Conservation (phyloP, 2,888 invertebrate species). For the Drosophila pseudotakahashii region DNA sequence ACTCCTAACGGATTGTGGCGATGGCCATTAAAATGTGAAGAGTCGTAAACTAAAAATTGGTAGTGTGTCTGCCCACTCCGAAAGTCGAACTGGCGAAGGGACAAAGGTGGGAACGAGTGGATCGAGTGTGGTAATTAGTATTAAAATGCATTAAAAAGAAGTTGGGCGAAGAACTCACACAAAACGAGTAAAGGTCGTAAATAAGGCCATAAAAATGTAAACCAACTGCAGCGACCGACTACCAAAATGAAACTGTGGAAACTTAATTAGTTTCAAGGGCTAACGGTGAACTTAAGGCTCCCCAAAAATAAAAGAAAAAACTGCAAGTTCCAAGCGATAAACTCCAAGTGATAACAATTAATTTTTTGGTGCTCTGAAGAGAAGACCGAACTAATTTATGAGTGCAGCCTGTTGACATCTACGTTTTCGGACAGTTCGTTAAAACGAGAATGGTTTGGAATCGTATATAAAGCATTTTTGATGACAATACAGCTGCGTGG, state of each 20-base stretch:
- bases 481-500: conserved; percentile 47
- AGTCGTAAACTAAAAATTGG: conserved; percentile 75
- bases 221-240: conserved; percentile 39
- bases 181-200: conserved; percentile 65
- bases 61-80: conserved; percentile 47
- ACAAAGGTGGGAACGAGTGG: conserved; percentile 53
- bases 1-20: conserved; percentile 50
- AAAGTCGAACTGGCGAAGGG: not conserved
- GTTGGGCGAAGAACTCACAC: conserved; percentile 61
- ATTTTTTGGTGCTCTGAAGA: conserved; percentile 51
- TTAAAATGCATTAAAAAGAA: conserved; percentile 72
- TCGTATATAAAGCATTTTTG: conserved; percentile 26
- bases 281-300: conserved; percentile 18
- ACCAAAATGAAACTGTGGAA: conserved; percentile 63
- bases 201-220: conserved; percentile 73
- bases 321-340: conserved; percentile 56
- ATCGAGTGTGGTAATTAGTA: conserved; percentile 74
- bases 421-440: conserved; percentile 69
- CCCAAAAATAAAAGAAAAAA: conserved; percentile 22
- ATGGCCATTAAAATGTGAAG: conserved; percentile 67
- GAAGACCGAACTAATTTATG: conserved; percentile 62
- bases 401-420: conserved; percentile 71
- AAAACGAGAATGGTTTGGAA: conserved; percentile 25
- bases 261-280: conserved; percentile 71
- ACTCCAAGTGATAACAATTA: conserved; percentile 69